A percentile compares a stretch with the other conserved stretches of the same genome.
These are phyloP conservation scores for Pyrocoelia pectoralis DNA, from an alignment of 2,888 invertebrate species.

Conservation along the genomic window DNA sequence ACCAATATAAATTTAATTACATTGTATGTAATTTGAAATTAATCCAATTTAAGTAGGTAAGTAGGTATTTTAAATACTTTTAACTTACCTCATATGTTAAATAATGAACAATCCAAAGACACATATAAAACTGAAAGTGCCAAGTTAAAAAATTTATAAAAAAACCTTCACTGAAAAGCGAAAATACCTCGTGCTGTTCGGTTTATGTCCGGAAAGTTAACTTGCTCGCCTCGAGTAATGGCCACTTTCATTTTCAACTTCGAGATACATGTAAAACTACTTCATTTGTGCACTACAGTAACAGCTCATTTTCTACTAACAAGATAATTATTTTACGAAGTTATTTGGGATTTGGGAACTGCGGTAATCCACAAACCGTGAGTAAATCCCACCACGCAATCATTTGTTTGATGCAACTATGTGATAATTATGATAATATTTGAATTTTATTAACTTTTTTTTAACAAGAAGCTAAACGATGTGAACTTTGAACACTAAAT, in stretches of 20 bases:
- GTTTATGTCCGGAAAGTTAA: constrained; percentile 7
- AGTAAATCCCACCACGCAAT: neutral
- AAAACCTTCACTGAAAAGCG: neutral
- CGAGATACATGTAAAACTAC: too few relatives aligned
- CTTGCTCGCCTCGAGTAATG: constrained; percentile 17
- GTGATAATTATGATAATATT: neutral
- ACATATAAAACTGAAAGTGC: neutral
- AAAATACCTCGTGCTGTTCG: constrained; percentile 9
- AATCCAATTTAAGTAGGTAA: too few relatives aligned
- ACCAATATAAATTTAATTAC: too few relatives aligned
- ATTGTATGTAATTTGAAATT: too few relatives aligned
- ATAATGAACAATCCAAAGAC: neutral
- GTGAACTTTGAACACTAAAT: too few relatives aligned
- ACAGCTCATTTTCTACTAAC: too few relatives aligned
- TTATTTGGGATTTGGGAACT: neutral
- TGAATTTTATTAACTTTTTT: too few relatives aligned
- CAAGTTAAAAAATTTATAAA: neutral
- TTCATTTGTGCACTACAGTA: too few relatives aligned
- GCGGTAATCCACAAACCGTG: neutral
- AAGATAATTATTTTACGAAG: too few relatives aligned
- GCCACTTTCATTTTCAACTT: constrained; percentile 6
- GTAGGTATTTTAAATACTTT: neutral
- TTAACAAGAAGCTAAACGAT: too few relatives aligned
- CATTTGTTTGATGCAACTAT: neutral
- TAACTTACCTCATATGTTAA: neutral